A percentile compares a stretch with the other conserved stretches of the same genome.
Conservation (phyloP, 2,888 invertebrate genomes). For the Rhamnusium bicolor region DNA sequence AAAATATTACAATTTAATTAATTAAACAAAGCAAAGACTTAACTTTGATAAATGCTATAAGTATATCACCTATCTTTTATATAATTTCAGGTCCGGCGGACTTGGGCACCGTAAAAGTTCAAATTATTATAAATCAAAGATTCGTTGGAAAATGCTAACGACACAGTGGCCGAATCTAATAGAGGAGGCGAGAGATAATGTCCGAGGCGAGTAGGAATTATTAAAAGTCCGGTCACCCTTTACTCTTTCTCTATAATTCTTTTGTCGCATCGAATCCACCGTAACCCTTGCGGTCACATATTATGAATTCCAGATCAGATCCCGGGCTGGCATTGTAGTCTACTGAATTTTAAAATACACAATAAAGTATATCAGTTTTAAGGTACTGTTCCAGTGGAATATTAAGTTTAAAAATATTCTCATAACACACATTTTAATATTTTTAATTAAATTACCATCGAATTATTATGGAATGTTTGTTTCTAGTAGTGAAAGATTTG, state of each 20-base stretch:
- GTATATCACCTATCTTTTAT: background rate
- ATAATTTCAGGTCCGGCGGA: background rate
- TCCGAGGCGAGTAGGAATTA: conserved; percentile 64
- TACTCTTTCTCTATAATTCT: conserved; percentile 67
- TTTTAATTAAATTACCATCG: too few species aligned
- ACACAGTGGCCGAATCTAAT: conserved; percentile 30
- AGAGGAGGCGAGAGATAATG: conserved; percentile 61
- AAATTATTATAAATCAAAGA: conserved; percentile 50
- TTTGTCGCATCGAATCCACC: conserved; percentile 56
- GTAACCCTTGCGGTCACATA: conserved; percentile 50
- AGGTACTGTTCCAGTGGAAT: background rate
- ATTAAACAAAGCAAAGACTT: too few species aligned
- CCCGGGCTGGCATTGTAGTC: conserved; percentile 32
- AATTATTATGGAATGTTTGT: too few species aligned
- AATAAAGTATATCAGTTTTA: background rate
- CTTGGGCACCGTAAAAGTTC: conserved; percentile 32
- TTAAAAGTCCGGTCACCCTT: conserved; percentile 67
- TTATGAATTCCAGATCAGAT: conserved; percentile 48
- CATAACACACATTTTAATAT: too few species aligned
- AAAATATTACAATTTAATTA: too few species aligned
- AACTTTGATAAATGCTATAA: too few species aligned
- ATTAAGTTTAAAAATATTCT: background rate
- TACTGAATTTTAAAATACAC: conserved; percentile 42
- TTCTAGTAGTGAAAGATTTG: too few species aligned
- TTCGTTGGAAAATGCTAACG: conserved; percentile 47